Evolutionary conservation across 2,113 vertebrate genomes (phyloP).

Genomic region (Microcebus lehilahytsara): DNA sequence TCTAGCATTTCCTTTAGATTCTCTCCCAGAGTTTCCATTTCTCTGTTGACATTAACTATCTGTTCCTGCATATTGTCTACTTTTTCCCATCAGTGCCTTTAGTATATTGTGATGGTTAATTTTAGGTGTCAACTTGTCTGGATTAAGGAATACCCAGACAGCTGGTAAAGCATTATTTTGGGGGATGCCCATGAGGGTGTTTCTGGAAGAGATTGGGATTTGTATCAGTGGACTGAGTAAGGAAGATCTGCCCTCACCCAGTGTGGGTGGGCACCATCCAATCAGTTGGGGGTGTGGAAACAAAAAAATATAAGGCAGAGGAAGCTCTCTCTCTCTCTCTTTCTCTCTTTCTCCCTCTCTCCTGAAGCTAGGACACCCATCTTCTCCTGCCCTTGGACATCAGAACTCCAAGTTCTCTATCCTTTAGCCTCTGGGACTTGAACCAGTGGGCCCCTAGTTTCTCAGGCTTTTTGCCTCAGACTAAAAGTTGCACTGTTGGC

Average conservation of each 20-base stretch:
- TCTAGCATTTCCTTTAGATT: background rate
- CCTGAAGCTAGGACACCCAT: background rate
- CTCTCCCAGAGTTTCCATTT: background rate
- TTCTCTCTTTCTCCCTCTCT: background rate
- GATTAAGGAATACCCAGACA: background rate
- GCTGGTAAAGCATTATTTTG: background rate
- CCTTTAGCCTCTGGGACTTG: background rate
- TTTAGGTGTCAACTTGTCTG: background rate
- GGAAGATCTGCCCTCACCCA: background rate
- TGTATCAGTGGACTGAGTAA: background rate
- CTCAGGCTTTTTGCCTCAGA: background rate
- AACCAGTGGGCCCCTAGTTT: background rate
- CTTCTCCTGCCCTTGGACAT: background rate
- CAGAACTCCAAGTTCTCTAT: background rate
- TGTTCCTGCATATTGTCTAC: background rate
- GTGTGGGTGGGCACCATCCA: background rate
- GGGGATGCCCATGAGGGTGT: background rate
- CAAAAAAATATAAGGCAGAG: background rate
- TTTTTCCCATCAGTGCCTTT: background rate
- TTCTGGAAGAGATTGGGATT: background rate
- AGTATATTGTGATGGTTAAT: background rate
- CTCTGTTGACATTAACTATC: background rate
- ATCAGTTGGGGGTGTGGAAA: background rate
- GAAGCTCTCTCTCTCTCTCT: background rate
- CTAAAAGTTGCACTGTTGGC: background rate